These are phyloP conservation scores for Galemys pyrenaicus DNA, from an alignment of 2,113 vertebrate genomes.

Conservation along the genomic window DNA sequence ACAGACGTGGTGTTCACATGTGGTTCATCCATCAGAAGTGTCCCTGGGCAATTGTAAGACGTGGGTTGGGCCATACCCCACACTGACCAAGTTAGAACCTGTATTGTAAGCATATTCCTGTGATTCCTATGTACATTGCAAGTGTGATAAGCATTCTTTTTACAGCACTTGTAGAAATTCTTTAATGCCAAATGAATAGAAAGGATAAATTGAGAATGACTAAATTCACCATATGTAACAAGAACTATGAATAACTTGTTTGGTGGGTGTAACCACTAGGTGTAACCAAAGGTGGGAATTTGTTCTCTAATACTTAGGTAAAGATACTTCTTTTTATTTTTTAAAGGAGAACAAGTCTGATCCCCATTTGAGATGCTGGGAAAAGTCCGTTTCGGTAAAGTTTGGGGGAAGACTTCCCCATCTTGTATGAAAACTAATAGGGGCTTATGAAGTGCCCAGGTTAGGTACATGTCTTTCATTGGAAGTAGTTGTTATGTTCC, in stretches of 20 bases:
- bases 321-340: neutral
- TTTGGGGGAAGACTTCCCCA: neutral
- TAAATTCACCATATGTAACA: neutral
- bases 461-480: neutral
- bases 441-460: neutral
- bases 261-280: neutral
- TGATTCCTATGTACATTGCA: neutral
- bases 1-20: neutral
- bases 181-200: neutral
- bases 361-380: neutral
- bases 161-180: neutral
- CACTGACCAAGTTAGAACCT: neutral
- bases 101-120: neutral
- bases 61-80: neutral
- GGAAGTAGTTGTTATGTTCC: neutral
- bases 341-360: neutral
- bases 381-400: neutral
- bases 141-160: neutral
- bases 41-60: neutral
- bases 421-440: conserved; percentile 3
- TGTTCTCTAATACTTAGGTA: neutral
- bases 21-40: neutral
- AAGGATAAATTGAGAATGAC: neutral
- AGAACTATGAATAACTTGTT: neutral
- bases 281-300: neutral